A percentile compares a stretch with the other conserved stretches of the same genome.
Evolutionary conservation across 1,140 invertebrate genomes (phyloP).

Genomic region (Tetramorium parvispinum): DNA sequence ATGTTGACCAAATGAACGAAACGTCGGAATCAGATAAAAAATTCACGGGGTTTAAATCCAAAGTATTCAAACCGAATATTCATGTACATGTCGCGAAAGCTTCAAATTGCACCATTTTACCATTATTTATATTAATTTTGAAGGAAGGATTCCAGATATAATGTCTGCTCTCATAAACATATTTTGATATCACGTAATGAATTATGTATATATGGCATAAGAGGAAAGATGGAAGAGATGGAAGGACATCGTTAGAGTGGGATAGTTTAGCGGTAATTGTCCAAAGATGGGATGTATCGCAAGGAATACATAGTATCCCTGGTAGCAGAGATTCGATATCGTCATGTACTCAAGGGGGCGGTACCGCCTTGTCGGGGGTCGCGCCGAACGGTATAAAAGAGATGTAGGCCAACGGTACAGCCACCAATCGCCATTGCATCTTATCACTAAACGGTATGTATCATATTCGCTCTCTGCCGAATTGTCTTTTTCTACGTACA

Average conservation of each 20-base stretch:
- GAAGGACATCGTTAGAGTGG: slow-evolving; percentile 34
- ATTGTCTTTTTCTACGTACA: background rate
- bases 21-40: no score
- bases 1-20: no score
- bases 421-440: slow-evolving; percentile 73
- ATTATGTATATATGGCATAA: slow-evolving; percentile 1
- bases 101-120: no score
- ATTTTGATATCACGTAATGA: background rate
- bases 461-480: slow-evolving; percentile 10
- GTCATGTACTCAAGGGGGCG: slow-evolving; percentile 76
- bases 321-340: slow-evolving; percentile 50
- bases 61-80: no score
- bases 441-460: slow-evolving; percentile 63
- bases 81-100: no score
- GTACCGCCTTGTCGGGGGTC: slow-evolving; percentile 67
- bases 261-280: slow-evolving; percentile 50
- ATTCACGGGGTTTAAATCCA: no score
- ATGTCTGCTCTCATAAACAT: no score
- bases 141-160: no score
- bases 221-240: slow-evolving; percentile 49
- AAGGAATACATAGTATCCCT: slow-evolving; percentile 69
- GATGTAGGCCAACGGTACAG: slow-evolving; percentile 70
- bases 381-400: slow-evolving; percentile 73
- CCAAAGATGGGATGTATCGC: slow-evolving; percentile 65
- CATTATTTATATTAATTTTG: no score